phyloP scores from a whole-genome alignment of 2,797 vertebrate genomes.

The Pseudotriccus pelzelni region DNA sequence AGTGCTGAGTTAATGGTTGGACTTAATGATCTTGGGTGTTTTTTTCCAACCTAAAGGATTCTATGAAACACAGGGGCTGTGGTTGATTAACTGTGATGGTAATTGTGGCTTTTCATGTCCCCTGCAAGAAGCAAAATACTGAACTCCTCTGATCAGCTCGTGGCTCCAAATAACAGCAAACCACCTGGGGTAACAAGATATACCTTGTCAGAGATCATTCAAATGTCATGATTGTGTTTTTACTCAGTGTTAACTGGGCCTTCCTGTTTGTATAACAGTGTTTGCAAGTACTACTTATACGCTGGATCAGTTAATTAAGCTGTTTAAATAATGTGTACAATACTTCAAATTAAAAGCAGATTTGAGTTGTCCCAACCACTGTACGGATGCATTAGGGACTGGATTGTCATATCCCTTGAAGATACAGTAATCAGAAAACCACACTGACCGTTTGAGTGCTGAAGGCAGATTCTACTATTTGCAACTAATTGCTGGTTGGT shows the following conservation, averaged over 20 bases:
- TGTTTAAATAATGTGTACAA: not conserved
- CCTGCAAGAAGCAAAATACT: not conserved
- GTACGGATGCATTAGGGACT: not conserved
- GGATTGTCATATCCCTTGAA: not conserved
- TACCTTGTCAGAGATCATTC: not conserved
- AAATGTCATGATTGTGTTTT: not conserved
- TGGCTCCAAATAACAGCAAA: not conserved
- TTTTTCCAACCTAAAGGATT: accelerated
- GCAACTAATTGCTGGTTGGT: not conserved
- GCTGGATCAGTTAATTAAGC: not conserved
- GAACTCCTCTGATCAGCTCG: accelerated
- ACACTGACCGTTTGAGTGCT: not conserved
- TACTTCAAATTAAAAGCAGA: slow-evolving; percentile 23
- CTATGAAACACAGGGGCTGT: not conserved
- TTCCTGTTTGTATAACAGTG: not conserved
- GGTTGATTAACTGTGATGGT: not conserved
- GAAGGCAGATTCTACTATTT: not conserved
- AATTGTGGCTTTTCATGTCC: not conserved
- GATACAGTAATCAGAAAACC: not conserved
- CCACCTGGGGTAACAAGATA: too few relatives aligned
- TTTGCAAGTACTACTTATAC: not conserved
- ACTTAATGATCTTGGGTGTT: too few relatives aligned
- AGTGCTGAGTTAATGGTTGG: not conserved
- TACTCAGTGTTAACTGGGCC: not conserved
- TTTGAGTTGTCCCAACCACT: not conserved